Evolutionary conservation across 2,888 invertebrate species (phyloP).

Genomic region (Capitulum mitella): DNA sequence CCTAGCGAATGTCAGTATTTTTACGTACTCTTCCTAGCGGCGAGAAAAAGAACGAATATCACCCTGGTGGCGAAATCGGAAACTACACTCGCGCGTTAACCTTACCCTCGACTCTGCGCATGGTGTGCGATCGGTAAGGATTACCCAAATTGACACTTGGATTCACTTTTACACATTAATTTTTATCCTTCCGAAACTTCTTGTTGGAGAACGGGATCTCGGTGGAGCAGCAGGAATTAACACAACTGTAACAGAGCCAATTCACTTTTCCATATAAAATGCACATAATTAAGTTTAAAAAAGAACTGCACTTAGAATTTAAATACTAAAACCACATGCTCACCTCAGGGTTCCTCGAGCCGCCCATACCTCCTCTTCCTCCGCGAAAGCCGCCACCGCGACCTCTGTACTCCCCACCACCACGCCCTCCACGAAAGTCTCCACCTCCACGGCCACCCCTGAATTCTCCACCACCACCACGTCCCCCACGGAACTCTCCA

Average conservation of each 20-base stretch:
- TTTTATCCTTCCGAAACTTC: too few species aligned
- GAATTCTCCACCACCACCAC: background rate
- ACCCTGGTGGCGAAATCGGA: too few species aligned
- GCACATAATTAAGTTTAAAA: too few species aligned
- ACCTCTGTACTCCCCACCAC: background rate
- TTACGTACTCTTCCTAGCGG: too few species aligned
- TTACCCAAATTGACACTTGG: background rate
- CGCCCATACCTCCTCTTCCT: background rate
- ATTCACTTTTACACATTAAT: background rate
- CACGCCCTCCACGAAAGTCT: background rate
- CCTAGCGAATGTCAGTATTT: too few species aligned
- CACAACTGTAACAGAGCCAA: background rate
- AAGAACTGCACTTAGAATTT: too few species aligned
- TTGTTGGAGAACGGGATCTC: too few species aligned
- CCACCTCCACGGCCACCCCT: background rate
- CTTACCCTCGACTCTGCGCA: too few species aligned
- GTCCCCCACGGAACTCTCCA: background rate
- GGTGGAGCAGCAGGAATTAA: background rate
- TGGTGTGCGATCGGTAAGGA: too few species aligned
- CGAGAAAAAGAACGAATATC: too few species aligned
- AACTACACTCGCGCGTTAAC: too few species aligned
- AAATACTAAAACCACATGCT: background rate
- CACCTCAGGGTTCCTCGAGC: conserved; percentile 2
- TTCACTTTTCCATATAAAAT: too few species aligned
- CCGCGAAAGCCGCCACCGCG: background rate